Conservation (phyloP, 2,113 vertebrate genomes). For the Nothobranchius kuhntae region DNA sequence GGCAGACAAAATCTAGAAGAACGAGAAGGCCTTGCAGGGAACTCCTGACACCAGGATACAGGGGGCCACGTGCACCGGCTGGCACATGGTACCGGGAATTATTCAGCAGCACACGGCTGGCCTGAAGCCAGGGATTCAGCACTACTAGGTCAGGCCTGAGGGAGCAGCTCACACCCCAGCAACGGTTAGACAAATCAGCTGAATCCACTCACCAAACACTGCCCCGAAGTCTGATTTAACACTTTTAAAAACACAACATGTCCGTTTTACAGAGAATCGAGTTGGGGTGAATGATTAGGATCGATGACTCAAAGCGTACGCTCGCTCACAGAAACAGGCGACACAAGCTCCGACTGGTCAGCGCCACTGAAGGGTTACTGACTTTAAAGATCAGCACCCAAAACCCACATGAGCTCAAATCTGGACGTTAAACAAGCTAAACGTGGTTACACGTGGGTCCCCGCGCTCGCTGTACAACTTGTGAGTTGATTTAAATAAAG, state of each 20-base stretch:
- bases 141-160: slow-evolving; percentile 32
- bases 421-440: not conserved
- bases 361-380: not conserved
- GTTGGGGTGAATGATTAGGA: not conserved
- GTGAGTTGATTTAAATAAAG: slow-evolving; percentile 17
- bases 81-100: slow-evolving; percentile 62
- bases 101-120: slow-evolving; percentile 48
- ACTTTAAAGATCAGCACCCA: not conserved
- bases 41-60: slow-evolving; percentile 38
- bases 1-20: slow-evolving; percentile 23
- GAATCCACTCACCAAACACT: too few species aligned
- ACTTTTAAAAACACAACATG: too few species aligned
- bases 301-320: not conserved
- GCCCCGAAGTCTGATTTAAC: too few species aligned
- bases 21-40: slow-evolving; percentile 17
- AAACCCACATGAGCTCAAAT: not conserved
- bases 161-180: slow-evolving; percentile 25
- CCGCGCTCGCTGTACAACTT: not conserved
- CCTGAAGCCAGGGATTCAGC: slow-evolving; percentile 43
- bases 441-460: not conserved
- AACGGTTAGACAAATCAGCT: not conserved
- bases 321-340: not conserved
- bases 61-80: slow-evolving; percentile 58
- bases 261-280: not conserved
- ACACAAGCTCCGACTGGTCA: not conserved